These are phyloP conservation scores for Eudyptes chrysolophus DNA, from an alignment of 2,113 vertebrate species.

Conservation along the genomic window DNA sequence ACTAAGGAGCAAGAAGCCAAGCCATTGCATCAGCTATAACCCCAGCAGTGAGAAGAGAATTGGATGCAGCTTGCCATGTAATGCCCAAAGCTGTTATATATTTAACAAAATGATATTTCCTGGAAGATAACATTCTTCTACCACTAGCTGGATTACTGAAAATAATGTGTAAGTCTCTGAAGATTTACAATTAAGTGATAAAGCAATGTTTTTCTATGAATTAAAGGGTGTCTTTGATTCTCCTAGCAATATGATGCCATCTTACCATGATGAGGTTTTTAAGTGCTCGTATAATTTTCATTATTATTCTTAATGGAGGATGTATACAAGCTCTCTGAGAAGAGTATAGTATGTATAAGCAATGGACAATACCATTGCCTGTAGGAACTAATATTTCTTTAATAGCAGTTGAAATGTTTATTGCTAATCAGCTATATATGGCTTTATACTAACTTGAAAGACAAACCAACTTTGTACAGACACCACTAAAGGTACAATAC, in stretches of 20 bases:
- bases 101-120: neutral
- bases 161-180: neutral
- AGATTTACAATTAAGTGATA: constrained; percentile 15
- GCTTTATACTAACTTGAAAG: constrained; percentile 11
- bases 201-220: neutral
- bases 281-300: neutral
- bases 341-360: neutral
- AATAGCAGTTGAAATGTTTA: constrained; percentile 52
- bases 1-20: neutral
- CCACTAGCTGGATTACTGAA: constrained; percentile 2
- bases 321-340: neutral
- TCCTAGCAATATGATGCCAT: neutral
- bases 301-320: neutral
- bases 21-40: neutral
- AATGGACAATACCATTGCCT: neutral
- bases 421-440: constrained; percentile 24
- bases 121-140: neutral
- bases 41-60: neutral
- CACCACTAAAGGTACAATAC: neutral
- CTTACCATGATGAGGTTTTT: neutral
- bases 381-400: neutral
- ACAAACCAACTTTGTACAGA: neutral
- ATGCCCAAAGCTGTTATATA: neutral
- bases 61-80: neutral
- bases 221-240: neutral